phyloP scores from a whole-genome alignment of 2,888 invertebrate species.

The Agonopterix subpropinquella region DNA sequence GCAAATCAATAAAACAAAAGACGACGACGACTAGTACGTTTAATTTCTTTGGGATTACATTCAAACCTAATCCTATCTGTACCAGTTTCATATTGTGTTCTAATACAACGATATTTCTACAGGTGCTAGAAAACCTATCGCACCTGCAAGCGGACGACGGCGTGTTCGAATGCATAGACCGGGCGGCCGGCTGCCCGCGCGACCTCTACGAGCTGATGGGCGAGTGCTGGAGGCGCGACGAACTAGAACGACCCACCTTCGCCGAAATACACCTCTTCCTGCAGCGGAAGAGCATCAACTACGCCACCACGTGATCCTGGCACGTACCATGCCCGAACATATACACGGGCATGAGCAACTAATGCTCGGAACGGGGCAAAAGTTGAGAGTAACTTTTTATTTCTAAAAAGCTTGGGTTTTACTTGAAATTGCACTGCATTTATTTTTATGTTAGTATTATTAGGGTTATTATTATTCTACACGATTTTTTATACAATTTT shows the following conservation, averaged over 20 bases:
- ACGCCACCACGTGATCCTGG: slow-evolving; percentile 46
- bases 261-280: slow-evolving; percentile 88
- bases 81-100: no score
- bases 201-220: slow-evolving; percentile 90
- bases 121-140: slow-evolving; percentile 88
- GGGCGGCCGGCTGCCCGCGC: slow-evolving; percentile 82
- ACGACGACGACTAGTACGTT: no score
- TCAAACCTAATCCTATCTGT: no score
- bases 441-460: slow-evolving; percentile 2
- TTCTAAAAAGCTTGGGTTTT: slow-evolving; percentile 2
- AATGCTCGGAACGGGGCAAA: background rate
- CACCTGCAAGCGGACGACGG: slow-evolving; percentile 80
- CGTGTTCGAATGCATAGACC: slow-evolving; percentile 77
- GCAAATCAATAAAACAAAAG: no score
- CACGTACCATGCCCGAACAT: slow-evolving; percentile 22
- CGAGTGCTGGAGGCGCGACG: slow-evolving; percentile 90
- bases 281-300: slow-evolving; percentile 65
- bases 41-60: no score
- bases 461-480: background rate
- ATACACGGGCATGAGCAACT: slow-evolving; percentile 17
- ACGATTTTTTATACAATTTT: no score
- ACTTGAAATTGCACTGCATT: slow-evolving; percentile 5
- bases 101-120: slow-evolving; percentile 1
- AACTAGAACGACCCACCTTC: slow-evolving; percentile 85
- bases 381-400: background rate